These are phyloP conservation scores for Actinostola sp. DNA, from an alignment of 92 coral and sea anemone genomes.

Conservation along the genomic window DNA sequence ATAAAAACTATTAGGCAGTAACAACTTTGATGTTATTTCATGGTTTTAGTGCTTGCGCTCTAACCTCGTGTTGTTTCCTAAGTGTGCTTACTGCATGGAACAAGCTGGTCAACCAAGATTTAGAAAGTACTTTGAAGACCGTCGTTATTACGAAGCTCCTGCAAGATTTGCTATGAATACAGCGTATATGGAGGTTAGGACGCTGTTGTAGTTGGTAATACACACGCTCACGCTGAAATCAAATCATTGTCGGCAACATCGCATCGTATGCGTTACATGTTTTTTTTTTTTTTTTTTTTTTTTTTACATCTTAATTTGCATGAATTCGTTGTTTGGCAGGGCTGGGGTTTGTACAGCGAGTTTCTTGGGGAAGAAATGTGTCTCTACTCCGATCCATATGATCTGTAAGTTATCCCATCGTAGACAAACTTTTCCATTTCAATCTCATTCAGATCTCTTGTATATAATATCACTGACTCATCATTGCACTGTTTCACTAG, in stretches of 20 bases:
- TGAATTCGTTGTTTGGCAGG: constrained; percentile 38
- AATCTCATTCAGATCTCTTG: background rate
- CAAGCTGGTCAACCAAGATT: constrained; percentile 76
- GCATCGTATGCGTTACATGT: too few relatives aligned
- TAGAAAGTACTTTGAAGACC: constrained; percentile 83
- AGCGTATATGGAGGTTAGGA: constrained; percentile 89
- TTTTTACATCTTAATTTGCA: background rate
- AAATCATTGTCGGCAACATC: too few relatives aligned
- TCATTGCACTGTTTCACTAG: constrained; percentile 45
- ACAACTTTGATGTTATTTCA: too few relatives aligned
- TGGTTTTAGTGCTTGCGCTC: too few relatives aligned
- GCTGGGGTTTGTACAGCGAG: constrained; percentile 97
- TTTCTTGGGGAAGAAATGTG: constrained; percentile 94
- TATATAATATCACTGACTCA: background rate
- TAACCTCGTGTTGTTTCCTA: too few relatives aligned
- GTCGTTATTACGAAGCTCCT: constrained; percentile 87
- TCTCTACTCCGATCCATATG: constrained; percentile 78
- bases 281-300: too few relatives aligned
- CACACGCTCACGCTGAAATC: too few relatives aligned
- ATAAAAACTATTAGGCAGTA: too few relatives aligned
- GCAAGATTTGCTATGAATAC: constrained; percentile 90
- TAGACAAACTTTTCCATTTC: too few relatives aligned
- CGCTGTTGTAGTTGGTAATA: too few relatives aligned
- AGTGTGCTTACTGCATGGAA: constrained; percentile 88
- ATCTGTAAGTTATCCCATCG: constrained; percentile 81